Evolutionary conservation across 1,140 invertebrate genomes (phyloP), one percentile per base, ranked within the genome.

Genomic region (Eumaeus atala): DNA sequence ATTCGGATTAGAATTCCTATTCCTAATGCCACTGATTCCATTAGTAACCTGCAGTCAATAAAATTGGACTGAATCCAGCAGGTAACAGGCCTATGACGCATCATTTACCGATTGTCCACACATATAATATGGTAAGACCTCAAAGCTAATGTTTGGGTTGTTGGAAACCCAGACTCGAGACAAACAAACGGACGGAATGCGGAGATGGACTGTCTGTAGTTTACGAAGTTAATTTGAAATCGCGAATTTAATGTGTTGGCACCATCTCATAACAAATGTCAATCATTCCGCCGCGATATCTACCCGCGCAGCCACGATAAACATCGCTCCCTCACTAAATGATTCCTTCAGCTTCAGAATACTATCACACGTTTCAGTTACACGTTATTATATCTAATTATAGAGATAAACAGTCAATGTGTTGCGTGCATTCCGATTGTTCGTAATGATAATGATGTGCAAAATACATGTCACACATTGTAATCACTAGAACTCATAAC

Each of bases 261-360:
- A 54, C 28, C 21, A 44, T 33, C 51, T 54, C 40, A 54, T 54
- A 54, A 54, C 51, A 54, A 54, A 54, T 54, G 51, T 54, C 51
- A 54, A 54, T 54, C 51, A 54, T 42, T 28, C 6, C 38, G 38
- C 51, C 38, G 21, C 51, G 38, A 54, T 42, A 42, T 33, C 33
- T 21, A 38, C 21, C 42, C 42, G 51, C 40, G 42, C 42, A 42
- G 28, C 12, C 37, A 38, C 51, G 28, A 47, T 53, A 53, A 53
- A 53, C 51, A 42, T 38, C n/a, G 21, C 18, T 49, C n/a, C n/a
- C n/a, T n/a, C 28, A 42, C 12, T 28, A 28, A 2, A 6, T 6
- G 21, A 28, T 28, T 2, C 21, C 6, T 28, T 28, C 21, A 28
- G 21, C 21, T 28, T 28, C 21, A 6, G 21, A 28, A 2, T 28